A percentile compares a stretch with the other conserved stretches of the same genome.
Evolutionary conservation across 2,797 vertebrate species (phyloP).

Genomic region (Melanotaenia maccullochi): DNA sequence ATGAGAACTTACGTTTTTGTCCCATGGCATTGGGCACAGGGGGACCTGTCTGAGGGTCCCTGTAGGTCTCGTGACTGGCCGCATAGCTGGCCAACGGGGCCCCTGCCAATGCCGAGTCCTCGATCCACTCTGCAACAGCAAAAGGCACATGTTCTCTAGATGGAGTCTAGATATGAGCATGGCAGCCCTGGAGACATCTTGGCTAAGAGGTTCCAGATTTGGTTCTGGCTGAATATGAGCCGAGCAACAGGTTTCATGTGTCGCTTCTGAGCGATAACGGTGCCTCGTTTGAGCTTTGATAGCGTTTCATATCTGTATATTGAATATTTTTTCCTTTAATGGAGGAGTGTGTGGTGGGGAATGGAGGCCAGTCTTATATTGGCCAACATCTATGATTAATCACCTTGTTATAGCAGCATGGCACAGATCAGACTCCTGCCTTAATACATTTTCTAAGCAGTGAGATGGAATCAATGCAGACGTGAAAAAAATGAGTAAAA

Average conservation of each 20-base stretch:
- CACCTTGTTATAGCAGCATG: slow-evolving; percentile 29
- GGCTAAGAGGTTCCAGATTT: not conserved
- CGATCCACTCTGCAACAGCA: slow-evolving; percentile 92
- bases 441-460: slow-evolving; percentile 60
- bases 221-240: slow-evolving; percentile 5
- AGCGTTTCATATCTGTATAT: not conserved
- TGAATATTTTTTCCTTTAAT: not conserved
- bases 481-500: slow-evolving; percentile 28
- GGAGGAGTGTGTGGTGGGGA: not conserved
- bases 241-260: not conserved
- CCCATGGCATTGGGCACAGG: slow-evolving; percentile 76
- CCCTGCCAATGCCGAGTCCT: slow-evolving; percentile 88
- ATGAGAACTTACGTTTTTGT: slow-evolving; percentile 81
- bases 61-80: slow-evolving; percentile 90
- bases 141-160: slow-evolving; percentile 72
- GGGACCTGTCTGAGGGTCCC: slow-evolving; percentile 85
- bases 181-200: slow-evolving; percentile 31
- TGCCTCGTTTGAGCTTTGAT: not conserved
- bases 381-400: slow-evolving; percentile 48
- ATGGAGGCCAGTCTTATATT: not conserved
- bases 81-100: slow-evolving; percentile 90
- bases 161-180: slow-evolving; percentile 46
- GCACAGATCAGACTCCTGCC: slow-evolving; percentile 26
- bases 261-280: not conserved
- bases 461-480: slow-evolving; percentile 53